Percentiles rank a stretch among this genome's conserved stretches.
Conservation (phyloP, 1,140 invertebrate genomes). For the Planococcus citri region DNA sequence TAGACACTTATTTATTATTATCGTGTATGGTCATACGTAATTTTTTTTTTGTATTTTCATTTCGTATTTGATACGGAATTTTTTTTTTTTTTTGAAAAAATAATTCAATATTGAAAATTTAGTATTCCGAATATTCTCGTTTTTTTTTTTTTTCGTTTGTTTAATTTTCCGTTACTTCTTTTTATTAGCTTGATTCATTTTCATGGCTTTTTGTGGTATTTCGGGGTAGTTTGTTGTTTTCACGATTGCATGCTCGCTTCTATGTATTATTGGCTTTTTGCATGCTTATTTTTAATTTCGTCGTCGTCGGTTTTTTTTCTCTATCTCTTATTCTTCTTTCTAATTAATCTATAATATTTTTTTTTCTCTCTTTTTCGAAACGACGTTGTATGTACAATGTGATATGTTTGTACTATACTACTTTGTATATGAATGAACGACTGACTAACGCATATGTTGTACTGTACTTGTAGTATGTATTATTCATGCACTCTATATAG, state of each 20-base stretch:
- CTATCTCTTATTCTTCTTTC: too few species aligned
- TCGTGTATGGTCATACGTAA: too few species aligned
- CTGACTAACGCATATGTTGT: too few species aligned
- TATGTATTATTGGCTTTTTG: not conserved
- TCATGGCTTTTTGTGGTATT: constrained; percentile 10
- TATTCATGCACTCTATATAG: too few species aligned
- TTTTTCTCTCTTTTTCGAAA: too few species aligned
- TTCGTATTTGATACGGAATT: not conserved
- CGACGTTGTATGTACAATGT: too few species aligned
- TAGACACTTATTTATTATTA: too few species aligned
- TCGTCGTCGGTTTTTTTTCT: not conserved
- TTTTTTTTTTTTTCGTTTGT: not conserved
- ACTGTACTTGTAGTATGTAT: too few species aligned
- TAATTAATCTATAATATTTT: too few species aligned
- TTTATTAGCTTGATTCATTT: constrained; percentile 16
- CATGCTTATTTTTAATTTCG: not conserved
- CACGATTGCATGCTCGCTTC: not conserved
- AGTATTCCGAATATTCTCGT: constrained; percentile 1
- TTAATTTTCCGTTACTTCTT: constrained; percentile 16
- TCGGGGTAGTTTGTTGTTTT: constrained; percentile 14
- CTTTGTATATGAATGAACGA: too few species aligned
- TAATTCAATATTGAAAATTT: not conserved
- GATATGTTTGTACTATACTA: too few species aligned
- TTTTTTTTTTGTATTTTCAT: not conserved
- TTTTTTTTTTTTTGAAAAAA: not conserved